A percentile compares a stretch with the other conserved stretches of the same genome.
phyloP scores from a whole-genome alignment of 1,140 invertebrate species.

The Fragariocoptes setiger region DNA sequence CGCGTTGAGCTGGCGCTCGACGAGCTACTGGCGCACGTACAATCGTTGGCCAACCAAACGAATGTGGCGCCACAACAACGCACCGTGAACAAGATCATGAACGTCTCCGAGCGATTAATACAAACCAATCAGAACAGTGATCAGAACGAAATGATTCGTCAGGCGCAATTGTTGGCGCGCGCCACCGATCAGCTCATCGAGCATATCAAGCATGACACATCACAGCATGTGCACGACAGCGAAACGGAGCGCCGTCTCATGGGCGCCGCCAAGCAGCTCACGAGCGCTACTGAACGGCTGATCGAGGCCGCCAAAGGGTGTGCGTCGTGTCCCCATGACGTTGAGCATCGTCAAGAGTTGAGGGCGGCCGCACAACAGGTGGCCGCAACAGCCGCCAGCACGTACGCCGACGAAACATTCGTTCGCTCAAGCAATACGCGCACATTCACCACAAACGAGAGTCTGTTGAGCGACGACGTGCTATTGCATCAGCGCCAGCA shows the following conservation, averaged over 20 bases:
- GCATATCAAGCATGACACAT: conserved; percentile 59
- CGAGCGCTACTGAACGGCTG: conserved; percentile 65
- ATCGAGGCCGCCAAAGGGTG: conserved; percentile 80
- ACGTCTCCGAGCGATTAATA: conserved; percentile 58
- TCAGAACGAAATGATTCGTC: conserved; percentile 57
- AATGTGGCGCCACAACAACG: conserved; percentile 30
- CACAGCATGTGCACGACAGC: conserved; percentile 47
- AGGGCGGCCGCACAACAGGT: conserved; percentile 50
- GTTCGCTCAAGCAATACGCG: too few relatives aligned
- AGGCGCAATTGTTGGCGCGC: conserved; percentile 55
- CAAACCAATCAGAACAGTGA: conserved; percentile 26
- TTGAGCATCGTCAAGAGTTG: conserved; percentile 44
- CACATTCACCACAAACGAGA: too few relatives aligned
- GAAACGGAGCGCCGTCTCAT: conserved; percentile 59
- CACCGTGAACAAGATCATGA: conserved; percentile 56
- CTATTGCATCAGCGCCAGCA: too few relatives aligned
- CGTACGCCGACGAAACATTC: too few relatives aligned
- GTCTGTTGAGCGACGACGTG: too few relatives aligned
- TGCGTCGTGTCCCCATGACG: conserved; percentile 48
- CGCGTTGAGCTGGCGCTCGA: conserved; percentile 65
- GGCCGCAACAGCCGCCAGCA: too few relatives aligned
- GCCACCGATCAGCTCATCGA: conserved; percentile 12
- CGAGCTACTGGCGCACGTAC: conserved; percentile 65
- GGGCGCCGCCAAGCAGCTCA: conserved; percentile 62
- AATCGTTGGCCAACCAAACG: too few relatives aligned